phyloP scores from a whole-genome alignment of 1,140 invertebrate species.

The Leptoteleia sp. region DNA sequence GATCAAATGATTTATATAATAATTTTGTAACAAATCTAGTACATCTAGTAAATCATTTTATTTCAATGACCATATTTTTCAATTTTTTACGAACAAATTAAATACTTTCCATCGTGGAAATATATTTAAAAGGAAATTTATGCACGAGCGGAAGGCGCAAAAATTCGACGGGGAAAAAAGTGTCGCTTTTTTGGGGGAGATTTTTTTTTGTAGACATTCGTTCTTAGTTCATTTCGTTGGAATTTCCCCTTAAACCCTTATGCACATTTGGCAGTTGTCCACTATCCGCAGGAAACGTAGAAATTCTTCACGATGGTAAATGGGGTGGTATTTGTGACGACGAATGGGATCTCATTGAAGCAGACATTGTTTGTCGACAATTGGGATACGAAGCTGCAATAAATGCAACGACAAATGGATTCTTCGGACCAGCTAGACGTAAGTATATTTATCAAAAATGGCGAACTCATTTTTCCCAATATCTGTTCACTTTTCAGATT shows the following conservation, averaged over 20 bases:
- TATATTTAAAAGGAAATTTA: too few species aligned
- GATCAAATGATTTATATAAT: too few species aligned
- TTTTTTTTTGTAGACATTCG: too few species aligned
- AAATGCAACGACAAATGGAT: slow-evolving; percentile 86
- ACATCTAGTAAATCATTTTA: too few species aligned
- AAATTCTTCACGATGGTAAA: slow-evolving; percentile 90
- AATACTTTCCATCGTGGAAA: too few species aligned
- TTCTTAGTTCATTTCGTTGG: too few species aligned
- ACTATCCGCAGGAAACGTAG: slow-evolving; percentile 88
- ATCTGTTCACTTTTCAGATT: background rate
- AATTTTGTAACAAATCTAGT: too few species aligned
- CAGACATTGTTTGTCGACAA: slow-evolving; percentile 90
- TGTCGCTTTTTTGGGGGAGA: too few species aligned
- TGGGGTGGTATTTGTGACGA: slow-evolving; percentile 97
- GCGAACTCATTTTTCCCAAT: slow-evolving; percentile 5
- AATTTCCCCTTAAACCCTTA: slow-evolving; percentile 21
- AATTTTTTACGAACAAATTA: too few species aligned
- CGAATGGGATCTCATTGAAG: slow-evolving; percentile 93
- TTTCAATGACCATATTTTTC: too few species aligned
- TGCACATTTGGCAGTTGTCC: slow-evolving; percentile 47
- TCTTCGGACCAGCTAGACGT: slow-evolving; percentile 89
- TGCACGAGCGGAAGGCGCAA: too few species aligned
- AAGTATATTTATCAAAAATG: slow-evolving; percentile 73
- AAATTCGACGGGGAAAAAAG: too few species aligned
- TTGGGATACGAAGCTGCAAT: slow-evolving; percentile 85